Evolutionary conservation across 2,113 vertebrate genomes (phyloP).

Genomic region (Poeciliopsis occidentalis): DNA sequence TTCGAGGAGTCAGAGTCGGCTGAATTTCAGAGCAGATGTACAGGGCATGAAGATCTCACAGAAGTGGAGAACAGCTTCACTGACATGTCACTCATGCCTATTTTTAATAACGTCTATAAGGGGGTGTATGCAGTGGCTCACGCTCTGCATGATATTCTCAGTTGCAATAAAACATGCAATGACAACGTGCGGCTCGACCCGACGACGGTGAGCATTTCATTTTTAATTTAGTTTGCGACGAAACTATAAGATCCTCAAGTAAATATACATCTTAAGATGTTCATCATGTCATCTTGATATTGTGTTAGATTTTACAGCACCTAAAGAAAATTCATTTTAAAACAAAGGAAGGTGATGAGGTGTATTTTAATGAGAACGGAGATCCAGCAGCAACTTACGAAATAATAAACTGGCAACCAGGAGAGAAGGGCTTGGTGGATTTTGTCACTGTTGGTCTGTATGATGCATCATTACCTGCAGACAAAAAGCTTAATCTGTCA

Average conservation of each 20-base stretch:
- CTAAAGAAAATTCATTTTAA: slow-evolving; percentile 61
- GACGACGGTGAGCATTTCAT: slow-evolving; percentile 45
- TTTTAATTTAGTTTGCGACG: neutral
- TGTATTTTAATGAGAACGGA: slow-evolving; percentile 73
- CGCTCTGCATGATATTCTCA: slow-evolving; percentile 63
- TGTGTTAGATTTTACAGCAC: slow-evolving; percentile 63
- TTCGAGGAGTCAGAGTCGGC: slow-evolving; percentile 28
- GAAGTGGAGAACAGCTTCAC: slow-evolving; percentile 71
- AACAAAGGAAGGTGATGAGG: slow-evolving; percentile 76
- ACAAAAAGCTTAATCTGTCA: slow-evolving; percentile 55
- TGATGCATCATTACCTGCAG: slow-evolving; percentile 65
- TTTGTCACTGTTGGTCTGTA: slow-evolving; percentile 75
- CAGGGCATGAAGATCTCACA: slow-evolving; percentile 69
- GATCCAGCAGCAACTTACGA: slow-evolving; percentile 75
- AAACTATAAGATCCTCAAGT: neutral
- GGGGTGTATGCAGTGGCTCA: slow-evolving; percentile 79
- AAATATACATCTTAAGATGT: neutral
- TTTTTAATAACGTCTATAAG: slow-evolving; percentile 79
- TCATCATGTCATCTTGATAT: neutral
- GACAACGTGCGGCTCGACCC: slow-evolving; percentile 50
- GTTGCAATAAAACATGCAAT: slow-evolving; percentile 64
- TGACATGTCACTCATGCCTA: slow-evolving; percentile 77
- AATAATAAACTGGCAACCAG: slow-evolving; percentile 76
- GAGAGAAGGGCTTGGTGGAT: slow-evolving; percentile 38
- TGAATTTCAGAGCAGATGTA: slow-evolving; percentile 45